These are phyloP conservation scores for Heliconius aoede DNA, from an alignment of 2,888 invertebrate species.

Conservation along the genomic window DNA sequence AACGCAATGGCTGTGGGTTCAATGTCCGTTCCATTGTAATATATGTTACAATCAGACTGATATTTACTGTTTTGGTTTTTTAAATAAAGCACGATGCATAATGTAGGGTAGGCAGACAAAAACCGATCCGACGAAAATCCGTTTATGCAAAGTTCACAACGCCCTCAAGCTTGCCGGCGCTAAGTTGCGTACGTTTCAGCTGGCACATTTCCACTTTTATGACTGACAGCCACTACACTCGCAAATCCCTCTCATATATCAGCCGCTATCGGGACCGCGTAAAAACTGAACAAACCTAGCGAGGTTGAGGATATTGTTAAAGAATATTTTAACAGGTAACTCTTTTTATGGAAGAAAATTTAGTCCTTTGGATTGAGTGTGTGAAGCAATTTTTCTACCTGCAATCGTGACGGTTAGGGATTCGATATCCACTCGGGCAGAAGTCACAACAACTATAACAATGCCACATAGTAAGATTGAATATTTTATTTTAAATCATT, in stretches of 20 bases:
- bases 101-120: background rate
- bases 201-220: slow-evolving; percentile 48
- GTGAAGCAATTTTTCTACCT: no score
- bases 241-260: slow-evolving; percentile 52
- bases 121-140: background rate
- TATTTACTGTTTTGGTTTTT: no score
- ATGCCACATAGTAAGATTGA: no score
- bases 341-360: background rate
- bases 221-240: slow-evolving; percentile 46
- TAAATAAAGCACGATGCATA: no score
- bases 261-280: slow-evolving; percentile 45
- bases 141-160: slow-evolving; percentile 26
- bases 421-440: no score
- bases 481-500: no score
- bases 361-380: background rate
- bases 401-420: no score
- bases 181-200: slow-evolving; percentile 33
- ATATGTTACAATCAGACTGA: no score
- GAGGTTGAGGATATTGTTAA: slow-evolving; percentile 26
- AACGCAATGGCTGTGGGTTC: no score
- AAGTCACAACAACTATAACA: no score
- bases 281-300: slow-evolving; percentile 41
- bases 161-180: slow-evolving; percentile 13
- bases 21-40: no score
- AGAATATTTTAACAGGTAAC: slow-evolving; percentile 8